These are phyloP conservation scores for Leucopsar rothschildi DNA, from an alignment of 2,113 vertebrate species.

Conservation along the genomic window DNA sequence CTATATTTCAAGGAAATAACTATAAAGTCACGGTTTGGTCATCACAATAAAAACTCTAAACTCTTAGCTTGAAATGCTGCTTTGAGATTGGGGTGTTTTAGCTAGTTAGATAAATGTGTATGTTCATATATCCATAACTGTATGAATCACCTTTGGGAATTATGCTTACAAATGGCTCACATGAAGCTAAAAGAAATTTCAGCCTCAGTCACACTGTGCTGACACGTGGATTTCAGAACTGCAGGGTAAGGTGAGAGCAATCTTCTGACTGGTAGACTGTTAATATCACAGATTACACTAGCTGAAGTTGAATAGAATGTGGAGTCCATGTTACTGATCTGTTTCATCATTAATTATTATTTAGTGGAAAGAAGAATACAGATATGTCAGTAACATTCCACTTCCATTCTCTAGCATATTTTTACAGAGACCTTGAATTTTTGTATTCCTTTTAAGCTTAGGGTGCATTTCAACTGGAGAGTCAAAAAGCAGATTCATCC, in stretches of 20 bases:
- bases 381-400: not conserved
- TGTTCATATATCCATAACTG: not conserved
- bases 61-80: not conserved
- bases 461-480: not conserved
- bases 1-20: not conserved
- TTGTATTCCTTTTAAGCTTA: not conserved
- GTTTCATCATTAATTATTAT: not conserved
- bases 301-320: not conserved
- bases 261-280: not conserved
- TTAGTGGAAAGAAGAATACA: not conserved
- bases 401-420: not conserved
- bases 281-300: not conserved
- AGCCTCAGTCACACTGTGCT: not conserved
- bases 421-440: not conserved
- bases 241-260: not conserved
- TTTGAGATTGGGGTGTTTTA: not conserved
- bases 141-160: not conserved
- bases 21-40: not conserved
- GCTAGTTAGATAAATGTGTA: not conserved
- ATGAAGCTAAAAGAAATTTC: not conserved
- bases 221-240: not conserved
- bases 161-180: not conserved
- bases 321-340: not conserved
- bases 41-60: not conserved
- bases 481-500: not conserved